A percentile compares a stretch with the other conserved stretches of the same genome.
These are phyloP conservation scores for Hycleus cichorii DNA, from an alignment of 1,140 invertebrate species.

Conservation along the genomic window DNA sequence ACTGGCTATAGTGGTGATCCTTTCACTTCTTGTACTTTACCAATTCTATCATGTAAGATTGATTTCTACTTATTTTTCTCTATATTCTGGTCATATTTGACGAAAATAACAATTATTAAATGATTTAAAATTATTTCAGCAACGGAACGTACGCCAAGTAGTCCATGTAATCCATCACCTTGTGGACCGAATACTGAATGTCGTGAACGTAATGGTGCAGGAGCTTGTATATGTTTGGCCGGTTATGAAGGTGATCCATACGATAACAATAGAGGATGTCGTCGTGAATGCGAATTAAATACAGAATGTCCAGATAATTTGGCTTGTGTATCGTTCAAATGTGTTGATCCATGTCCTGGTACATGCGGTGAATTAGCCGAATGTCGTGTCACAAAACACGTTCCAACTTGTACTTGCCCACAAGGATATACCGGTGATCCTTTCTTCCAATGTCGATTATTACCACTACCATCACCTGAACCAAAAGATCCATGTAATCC, in stretches of 20 bases:
- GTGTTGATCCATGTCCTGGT: conserved; percentile 67
- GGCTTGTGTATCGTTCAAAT: conserved; percentile 67
- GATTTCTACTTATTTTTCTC: background rate
- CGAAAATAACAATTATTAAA: background rate
- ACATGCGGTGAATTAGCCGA: conserved; percentile 66
- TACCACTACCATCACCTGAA: conserved; percentile 31
- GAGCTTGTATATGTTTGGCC: conserved; percentile 65
- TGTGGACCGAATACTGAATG: conserved; percentile 75
- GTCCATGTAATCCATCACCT: conserved; percentile 65
- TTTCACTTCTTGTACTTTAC: conserved; percentile 49
- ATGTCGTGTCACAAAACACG: conserved; percentile 65
- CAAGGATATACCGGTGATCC: conserved; percentile 69
- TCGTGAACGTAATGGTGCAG: conserved; percentile 63
- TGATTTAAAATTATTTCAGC: conserved; percentile 27
- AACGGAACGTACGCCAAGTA: conserved; percentile 32
- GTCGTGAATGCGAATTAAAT: conserved; percentile 68
- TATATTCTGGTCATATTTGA: background rate
- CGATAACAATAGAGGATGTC: conserved; percentile 53
- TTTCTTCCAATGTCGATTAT: conserved; percentile 64
- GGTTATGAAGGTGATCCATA: conserved; percentile 75
- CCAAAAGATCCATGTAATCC: conserved; percentile 52
- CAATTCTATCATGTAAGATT: conserved; percentile 42
- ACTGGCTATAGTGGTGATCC: conserved; percentile 74
- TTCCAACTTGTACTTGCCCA: conserved; percentile 68
- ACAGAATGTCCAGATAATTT: conserved; percentile 62